These are phyloP conservation scores for Pyrgilauda ruficollis DNA, from an alignment of 2,113 vertebrate species.

Conservation along the genomic window DNA sequence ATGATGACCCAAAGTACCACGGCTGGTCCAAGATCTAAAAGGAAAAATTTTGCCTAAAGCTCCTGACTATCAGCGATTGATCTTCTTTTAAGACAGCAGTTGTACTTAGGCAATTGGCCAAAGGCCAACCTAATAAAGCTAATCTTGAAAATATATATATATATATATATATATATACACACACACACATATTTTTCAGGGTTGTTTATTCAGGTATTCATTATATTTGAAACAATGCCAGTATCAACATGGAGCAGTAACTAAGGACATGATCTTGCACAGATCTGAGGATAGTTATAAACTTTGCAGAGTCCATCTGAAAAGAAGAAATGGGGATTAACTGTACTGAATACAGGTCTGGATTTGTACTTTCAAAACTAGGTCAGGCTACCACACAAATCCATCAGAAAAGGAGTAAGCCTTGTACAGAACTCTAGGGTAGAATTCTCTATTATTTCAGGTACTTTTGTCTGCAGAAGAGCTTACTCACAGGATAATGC, in stretches of 20 bases:
- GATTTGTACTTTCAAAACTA: not conserved
- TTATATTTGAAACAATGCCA: conserved; percentile 11
- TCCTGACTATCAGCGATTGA: not conserved
- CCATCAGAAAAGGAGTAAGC: not conserved
- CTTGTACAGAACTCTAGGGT: not conserved
- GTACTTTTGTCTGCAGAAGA: not conserved
- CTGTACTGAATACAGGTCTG: not conserved
- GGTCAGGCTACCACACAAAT: conserved; percentile 15
- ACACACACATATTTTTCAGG: not conserved
- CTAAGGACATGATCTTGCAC: not conserved
- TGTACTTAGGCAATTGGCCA: not conserved
- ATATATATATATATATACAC: too few species aligned
- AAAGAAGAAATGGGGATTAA: conserved; percentile 18
- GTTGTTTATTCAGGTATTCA: conserved; percentile 1
- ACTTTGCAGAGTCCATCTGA: not conserved
- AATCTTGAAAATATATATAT: not conserved
- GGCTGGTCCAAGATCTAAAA: not conserved
- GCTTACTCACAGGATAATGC: not conserved
- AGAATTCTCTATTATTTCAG: not conserved
- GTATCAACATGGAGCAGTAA: not conserved
- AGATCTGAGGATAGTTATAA: not conserved
- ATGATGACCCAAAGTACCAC: not conserved
- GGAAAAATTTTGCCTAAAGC: not conserved
- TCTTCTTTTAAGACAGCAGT: not conserved
- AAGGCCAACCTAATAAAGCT: not conserved